Percentiles rank a stretch among this genome's conserved stretches.
Conservation (phyloP, 2,888 invertebrate species). For the Gryllus longicercus region DNA sequence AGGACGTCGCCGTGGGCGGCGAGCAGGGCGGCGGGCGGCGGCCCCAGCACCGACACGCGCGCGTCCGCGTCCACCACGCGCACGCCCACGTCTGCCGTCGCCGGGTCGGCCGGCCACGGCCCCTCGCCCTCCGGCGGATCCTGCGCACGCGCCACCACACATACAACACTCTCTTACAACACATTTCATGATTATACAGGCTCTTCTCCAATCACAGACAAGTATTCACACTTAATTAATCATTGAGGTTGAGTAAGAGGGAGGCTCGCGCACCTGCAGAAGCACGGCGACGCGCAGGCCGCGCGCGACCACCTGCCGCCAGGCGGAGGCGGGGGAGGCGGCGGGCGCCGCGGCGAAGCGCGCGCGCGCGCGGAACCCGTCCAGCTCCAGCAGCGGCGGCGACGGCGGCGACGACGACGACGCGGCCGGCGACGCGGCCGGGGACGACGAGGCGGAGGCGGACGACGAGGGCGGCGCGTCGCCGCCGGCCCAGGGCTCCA, state of each 20-base stretch:
- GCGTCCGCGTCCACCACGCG: neutral
- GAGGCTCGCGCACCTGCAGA: neutral
- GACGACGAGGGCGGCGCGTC: neutral
- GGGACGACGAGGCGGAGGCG: neutral
- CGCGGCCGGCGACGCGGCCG: neutral
- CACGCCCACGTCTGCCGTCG: conserved; percentile 6
- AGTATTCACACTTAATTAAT: neutral
- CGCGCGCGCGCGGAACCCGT: neutral
- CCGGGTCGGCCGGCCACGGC: neutral
- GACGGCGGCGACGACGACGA: neutral
- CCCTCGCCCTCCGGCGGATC: neutral
- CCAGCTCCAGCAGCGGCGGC: neutral
- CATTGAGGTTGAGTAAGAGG: too few species aligned
- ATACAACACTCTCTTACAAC: too few species aligned
- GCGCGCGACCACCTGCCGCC: neutral
- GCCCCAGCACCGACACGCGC: neutral
- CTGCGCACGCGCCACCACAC: neutral
- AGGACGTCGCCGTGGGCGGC: neutral
- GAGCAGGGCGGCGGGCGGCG: neutral
- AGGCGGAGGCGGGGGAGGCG: neutral
- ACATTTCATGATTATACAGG: neutral
- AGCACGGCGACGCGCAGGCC: neutral
- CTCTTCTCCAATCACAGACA: neutral
- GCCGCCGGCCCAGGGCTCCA: neutral
- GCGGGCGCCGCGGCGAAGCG: neutral